Evolutionary conservation across 2,797 vertebrate species (phyloP).

Genomic region (Setipinna tenuifilis): DNA sequence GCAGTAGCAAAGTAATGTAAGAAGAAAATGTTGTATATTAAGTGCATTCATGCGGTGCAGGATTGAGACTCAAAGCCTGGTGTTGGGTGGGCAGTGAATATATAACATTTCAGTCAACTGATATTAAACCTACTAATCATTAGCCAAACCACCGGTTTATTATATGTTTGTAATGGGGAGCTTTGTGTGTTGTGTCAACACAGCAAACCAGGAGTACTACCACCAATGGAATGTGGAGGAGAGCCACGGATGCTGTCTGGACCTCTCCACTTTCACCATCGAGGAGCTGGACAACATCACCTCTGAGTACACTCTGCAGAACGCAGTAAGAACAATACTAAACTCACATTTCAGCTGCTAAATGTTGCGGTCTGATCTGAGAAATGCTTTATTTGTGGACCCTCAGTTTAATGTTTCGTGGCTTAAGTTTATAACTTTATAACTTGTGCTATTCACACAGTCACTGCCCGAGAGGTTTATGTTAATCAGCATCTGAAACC

Average conservation of each 20-base stretch:
- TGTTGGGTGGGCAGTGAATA: no score
- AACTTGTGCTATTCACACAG: background rate
- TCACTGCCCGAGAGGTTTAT: no score
- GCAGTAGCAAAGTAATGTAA: no score
- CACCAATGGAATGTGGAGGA: slow-evolving; percentile 68
- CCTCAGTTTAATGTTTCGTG: background rate
- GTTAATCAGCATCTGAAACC: no score
- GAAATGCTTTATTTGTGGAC: background rate
- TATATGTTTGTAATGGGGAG: background rate
- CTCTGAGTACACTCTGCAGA: slow-evolving; percentile 78
- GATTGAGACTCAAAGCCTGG: no score
- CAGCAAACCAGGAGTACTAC: slow-evolving; percentile 80
- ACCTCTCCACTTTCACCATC: slow-evolving; percentile 65
- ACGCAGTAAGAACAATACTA: slow-evolving; percentile 68
- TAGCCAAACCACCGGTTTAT: no score
- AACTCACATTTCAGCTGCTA: background rate
- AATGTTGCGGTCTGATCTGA: background rate
- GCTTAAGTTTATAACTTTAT: background rate
- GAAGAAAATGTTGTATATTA: no score
- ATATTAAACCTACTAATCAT: no score
- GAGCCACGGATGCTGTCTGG: slow-evolving; percentile 61
- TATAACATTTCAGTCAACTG: no score
- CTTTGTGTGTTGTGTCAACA: slow-evolving; percentile 20
- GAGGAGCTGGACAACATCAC: slow-evolving; percentile 74
- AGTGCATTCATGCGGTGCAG: no score